Evolutionary conservation across 2,113 vertebrate genomes (phyloP), one percentile per base, ranked within the genome.

Genomic region (Serinus canaria): DNA sequence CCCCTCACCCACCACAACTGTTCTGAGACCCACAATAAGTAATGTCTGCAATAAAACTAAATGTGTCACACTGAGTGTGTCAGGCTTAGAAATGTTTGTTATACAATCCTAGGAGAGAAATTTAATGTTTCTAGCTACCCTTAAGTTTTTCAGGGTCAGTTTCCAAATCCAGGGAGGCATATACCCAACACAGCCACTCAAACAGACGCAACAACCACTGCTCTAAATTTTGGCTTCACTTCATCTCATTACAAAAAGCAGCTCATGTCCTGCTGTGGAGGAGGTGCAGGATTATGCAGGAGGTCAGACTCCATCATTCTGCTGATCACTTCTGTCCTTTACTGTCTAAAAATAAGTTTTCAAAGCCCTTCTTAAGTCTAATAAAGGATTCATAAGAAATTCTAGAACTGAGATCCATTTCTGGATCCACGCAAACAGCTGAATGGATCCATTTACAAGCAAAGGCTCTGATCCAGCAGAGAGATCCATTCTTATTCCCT

Each of bases 161-260:
- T 90, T 79, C 76, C 47, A 67, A 92, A 90, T 67, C 73, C 64
- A 60, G 64, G n/a, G 68, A 86, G 63, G 35, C 39, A 68, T 28
- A 67, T 31, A 52, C 88, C 87, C 70, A 85, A 91, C 35, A 88
- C 9, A 0, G 72, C 7, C 1, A 50, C 24, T 83, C 89, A 78
- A 80, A 91, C 24, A 90, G 79, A 77, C 0, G 0, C 79, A 93
- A 82, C 55, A 89, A 86, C 60, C 83, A 67, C 69, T 52, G 64
- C 74, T 94, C 69, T 64, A 67, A 89, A 86, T 92, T 92, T 92
- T 97, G 92, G 86, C 95, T 93, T 94, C 39, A 9, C 68, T 97
- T 96, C 92, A 92, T 92, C 91, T 97, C 94, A 92, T 97, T 97
- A 94, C 89, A 91, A 92, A 94, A 92, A 93, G 91, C 80, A 93